A percentile compares a stretch with the other conserved stretches of the same genome.
Evolutionary conservation across 1,140 invertebrate species (phyloP).

Genomic region (Orius laevigatus): DNA sequence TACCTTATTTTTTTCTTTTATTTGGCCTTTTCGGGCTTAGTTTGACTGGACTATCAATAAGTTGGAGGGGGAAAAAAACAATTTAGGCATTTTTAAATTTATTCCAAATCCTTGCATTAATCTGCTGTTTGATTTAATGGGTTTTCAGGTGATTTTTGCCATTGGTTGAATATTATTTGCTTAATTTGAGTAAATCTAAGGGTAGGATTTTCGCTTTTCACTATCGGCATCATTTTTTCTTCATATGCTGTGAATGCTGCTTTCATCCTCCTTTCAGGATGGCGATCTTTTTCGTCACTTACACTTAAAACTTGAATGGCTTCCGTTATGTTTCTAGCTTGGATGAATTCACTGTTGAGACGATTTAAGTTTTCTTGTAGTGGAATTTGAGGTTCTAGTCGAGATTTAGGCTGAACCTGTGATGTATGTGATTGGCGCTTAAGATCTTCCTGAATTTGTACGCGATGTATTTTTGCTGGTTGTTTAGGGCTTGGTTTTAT

Average conservation of each 20-base stretch:
- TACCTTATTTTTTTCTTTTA: too few species aligned
- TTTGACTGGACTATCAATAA: too few species aligned
- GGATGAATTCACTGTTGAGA: constrained; percentile 63
- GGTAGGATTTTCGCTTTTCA: constrained; percentile 87
- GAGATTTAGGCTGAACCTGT: constrained; percentile 26
- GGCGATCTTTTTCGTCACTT: constrained; percentile 44
- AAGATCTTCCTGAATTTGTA: constrained; percentile 51
- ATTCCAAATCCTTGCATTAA: too few species aligned
- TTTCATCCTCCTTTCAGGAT: constrained; percentile 89
- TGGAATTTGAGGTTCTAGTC: constrained; percentile 32
- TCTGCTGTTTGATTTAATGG: constrained; percentile 67
- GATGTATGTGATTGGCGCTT: constrained; percentile 36
- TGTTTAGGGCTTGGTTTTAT: constrained; percentile 45
- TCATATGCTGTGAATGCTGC: constrained; percentile 87
- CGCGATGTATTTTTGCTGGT: constrained; percentile 64
- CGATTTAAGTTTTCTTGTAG: constrained; percentile 88
- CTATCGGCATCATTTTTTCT: constrained; percentile 59
- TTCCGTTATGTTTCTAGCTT: constrained; percentile 78
- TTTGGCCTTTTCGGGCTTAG: too few species aligned
- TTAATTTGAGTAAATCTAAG: constrained; percentile 71
- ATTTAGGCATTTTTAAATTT: too few species aligned
- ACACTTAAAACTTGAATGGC: constrained; percentile 68
- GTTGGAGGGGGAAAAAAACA: too few species aligned
- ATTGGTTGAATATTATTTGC: constrained; percentile 73
- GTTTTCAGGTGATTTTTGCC: constrained; percentile 94